Conservation (phyloP, 2,113 vertebrate genomes). For the Micromys minutus region DNA sequence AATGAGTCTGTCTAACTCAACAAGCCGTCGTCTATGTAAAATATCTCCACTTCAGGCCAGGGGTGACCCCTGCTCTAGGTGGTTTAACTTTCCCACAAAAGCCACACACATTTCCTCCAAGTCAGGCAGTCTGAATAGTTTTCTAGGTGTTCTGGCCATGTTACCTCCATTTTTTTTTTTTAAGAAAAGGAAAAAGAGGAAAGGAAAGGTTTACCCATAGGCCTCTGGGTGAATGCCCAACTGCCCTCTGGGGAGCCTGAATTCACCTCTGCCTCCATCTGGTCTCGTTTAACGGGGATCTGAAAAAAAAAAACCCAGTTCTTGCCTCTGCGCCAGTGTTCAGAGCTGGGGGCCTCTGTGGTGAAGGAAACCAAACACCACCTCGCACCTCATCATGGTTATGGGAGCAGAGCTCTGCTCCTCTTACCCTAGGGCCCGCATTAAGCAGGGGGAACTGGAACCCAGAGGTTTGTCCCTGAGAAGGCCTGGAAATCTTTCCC, state of each 20-base stretch:
- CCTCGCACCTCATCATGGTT: slow-evolving; percentile 74
- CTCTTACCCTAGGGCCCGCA: slow-evolving; percentile 26
- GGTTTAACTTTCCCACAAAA: slow-evolving; percentile 51
- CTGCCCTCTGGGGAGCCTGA: slow-evolving; percentile 74
- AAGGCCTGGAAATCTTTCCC: slow-evolving; percentile 40
- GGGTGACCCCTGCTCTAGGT: not conserved
- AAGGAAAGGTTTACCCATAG: slow-evolving; percentile 65
- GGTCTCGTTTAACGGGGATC: slow-evolving; percentile 76
- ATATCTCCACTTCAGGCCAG: slow-evolving; percentile 2
- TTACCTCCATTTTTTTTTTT: slow-evolving; percentile 4
- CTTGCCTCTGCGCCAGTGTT: slow-evolving; percentile 65
- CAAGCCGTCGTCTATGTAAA: slow-evolving; percentile 45
- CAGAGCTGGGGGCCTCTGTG: slow-evolving; percentile 59
- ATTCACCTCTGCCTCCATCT: slow-evolving; percentile 77
- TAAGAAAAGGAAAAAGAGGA: not conserved
- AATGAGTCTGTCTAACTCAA: not conserved
- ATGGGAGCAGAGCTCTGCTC: slow-evolving; percentile 39
- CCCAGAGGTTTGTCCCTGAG: slow-evolving; percentile 33
- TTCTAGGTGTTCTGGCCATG: slow-evolving; percentile 63
- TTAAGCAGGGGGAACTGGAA: slow-evolving; percentile 28
- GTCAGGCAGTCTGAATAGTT: slow-evolving; percentile 27
- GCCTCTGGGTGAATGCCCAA: slow-evolving; percentile 71
- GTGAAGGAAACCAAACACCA: slow-evolving; percentile 67
- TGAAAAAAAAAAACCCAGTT: slow-evolving; percentile 72
- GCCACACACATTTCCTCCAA: slow-evolving; percentile 27